Conservation (phyloP, 37 sponge, comb jelly and placozoan species). For the Axinella damicornis region DNA sequence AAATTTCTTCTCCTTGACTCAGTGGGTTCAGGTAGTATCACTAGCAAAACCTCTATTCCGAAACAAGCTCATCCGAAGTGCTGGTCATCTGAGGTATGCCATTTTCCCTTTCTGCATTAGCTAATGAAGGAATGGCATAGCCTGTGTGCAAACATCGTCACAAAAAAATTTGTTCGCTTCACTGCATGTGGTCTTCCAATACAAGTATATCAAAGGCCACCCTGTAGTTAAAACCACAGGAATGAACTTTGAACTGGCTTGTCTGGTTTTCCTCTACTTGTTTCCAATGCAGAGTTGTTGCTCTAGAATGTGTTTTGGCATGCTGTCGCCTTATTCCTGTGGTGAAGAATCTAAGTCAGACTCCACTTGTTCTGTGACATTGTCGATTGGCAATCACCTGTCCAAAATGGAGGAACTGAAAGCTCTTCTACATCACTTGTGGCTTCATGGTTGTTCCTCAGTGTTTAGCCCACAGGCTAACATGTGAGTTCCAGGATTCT, state of each 20-base stretch:
- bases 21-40: too few relatives aligned
- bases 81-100: too few relatives aligned
- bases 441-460: conserved; percentile 34
- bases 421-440: conserved; percentile 29
- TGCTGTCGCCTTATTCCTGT: not conserved
- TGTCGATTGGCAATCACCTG: conserved; percentile 26
- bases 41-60: too few relatives aligned
- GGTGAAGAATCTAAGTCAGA: not conserved
- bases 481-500: conserved; percentile 13
- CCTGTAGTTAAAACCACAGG: too few relatives aligned
- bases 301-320: not conserved
- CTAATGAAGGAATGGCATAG: too few relatives aligned
- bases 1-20: too few relatives aligned
- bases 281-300: conserved; percentile 1
- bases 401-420: conserved; percentile 15
- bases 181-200: too few relatives aligned
- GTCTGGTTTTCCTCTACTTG: not conserved
- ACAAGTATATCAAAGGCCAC: too few relatives aligned
- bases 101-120: too few relatives aligned
- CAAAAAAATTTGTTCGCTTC: too few relatives aligned
- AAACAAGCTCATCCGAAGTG: too few relatives aligned
- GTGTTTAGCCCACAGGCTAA: not conserved
- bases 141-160: too few relatives aligned
- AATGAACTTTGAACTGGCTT: not conserved
- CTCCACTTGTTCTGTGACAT: not conserved